phyloP scores from a whole-genome alignment of 2,888 invertebrate species.

The Drosophila nigricruria region DNA sequence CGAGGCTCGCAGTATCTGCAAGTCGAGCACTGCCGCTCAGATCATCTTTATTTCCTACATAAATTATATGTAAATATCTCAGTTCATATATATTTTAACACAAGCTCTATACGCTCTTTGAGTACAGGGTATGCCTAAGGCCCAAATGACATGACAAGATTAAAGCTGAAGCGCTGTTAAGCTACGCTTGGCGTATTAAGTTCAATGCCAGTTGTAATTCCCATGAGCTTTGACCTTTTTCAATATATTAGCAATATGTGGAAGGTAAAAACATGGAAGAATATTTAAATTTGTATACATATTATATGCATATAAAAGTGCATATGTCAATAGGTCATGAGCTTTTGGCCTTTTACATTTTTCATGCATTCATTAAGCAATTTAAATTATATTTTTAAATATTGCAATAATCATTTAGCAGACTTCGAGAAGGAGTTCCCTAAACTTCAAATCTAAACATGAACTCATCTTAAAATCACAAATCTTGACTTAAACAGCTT shows the following conservation, averaged over 20 bases:
- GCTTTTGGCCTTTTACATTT: background rate
- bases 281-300: background rate
- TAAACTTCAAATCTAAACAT: background rate
- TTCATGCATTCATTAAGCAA: background rate
- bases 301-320: background rate
- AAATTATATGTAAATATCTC: background rate
- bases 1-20: no score
- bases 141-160: constrained; percentile 1
- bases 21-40: background rate
- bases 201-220: background rate
- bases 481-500: background rate
- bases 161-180: background rate
- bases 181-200: background rate
- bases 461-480: background rate
- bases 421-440: no score
- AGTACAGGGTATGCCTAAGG: constrained; percentile 4
- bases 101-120: background rate
- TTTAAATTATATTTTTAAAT: background rate
- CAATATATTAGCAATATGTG: background rate
- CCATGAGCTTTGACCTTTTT: constrained; percentile 3
- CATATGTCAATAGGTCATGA: background rate
- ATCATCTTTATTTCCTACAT: background rate
- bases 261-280: background rate
- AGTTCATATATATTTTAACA: background rate
- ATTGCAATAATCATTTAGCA: no score